Base-by-base conservation (phyloP, 2,888 invertebrate genomes). In the Hesperia comma region DNA sequence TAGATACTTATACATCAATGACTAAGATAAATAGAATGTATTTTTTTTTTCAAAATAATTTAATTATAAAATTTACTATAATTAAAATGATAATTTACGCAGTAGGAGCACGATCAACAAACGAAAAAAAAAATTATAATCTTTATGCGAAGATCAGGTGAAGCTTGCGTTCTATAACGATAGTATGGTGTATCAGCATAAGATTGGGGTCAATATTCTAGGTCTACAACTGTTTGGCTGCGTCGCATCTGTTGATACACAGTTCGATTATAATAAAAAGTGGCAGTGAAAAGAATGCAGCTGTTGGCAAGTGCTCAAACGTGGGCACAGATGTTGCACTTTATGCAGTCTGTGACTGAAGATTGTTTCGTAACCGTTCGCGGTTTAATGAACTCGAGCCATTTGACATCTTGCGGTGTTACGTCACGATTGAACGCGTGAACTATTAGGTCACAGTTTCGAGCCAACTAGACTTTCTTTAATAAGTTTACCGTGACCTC, bases 251-350 rank as follows among this genome's bases (percentile, higher is more conserved):
- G 71, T 74, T 70, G 70, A 71, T 68, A 75, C 74, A 74, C 75
- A 73, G 63, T 75, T 26, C 26, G 76, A 82, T 81, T 78, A 79
- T 78, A 79, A 79, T 76, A 73, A 74, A 70, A 77, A 77, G 70
- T 73, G 72, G 74, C 72, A 70, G 71, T 70, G 70, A 78, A 76
- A 76, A 76, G 77, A 77, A 75, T 82, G 79, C 80, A 82, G 77
- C 77, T 79, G 84, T 85, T 89, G 88, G 90, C 89, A 87, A 68
- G 77, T 70, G 79, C 87, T 90, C 90, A 90, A 87, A 79, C 71
- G 5, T 5, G 71, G 70, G 69, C 72, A 72, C 81, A 82, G 81
- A 79, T 82, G 81, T 76, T 75, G 67, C 72, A 71, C 70, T 69
- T 70, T 64, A 69, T 62, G 68, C 70, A 70, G 71, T 69, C 72